Base-by-base conservation (phyloP, 2,888 invertebrate genomes). In the Sesamia inferens region DNA sequence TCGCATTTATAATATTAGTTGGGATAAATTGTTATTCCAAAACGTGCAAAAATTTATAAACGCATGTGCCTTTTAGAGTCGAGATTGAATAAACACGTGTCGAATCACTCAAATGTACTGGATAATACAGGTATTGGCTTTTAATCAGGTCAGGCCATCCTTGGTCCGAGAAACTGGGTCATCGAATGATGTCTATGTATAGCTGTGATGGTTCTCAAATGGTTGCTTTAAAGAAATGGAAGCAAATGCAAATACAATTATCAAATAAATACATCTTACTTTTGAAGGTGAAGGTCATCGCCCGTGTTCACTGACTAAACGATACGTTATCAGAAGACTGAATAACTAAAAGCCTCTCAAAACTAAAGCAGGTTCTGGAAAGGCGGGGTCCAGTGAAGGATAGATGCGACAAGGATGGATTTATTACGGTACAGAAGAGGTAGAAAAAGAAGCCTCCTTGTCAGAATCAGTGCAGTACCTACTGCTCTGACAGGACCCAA, bases 71-170 rank as follows among this genome's bases (percentile, higher is more conserved):
- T 51, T 48, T 57, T 51, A 42, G 22, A 39, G 67, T 69, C 48
- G n/a, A 58, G 22, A 51, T 44, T 19, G 19, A 57, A 58, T 69
- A 44, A 16, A 74, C 74, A 44, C 58, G 22, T 22, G 76, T 48
- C 19, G 3, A n/a, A 0, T 16, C 57, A 58, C 57, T 58, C 42
- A n/a, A 51, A 58, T 11, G 24, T 44, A 19, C 16, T 5, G 24
- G n/a, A 42, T 44, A 16, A 24, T 47, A 14, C 48, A 42, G 48
- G 19, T 77, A 51, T 47, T 65, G 2, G 14, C 8, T 24, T 71
- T 39, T n/a, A 72, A 78, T 78, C 39, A 61, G 54, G 54, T 75
- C 79, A 5, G 13, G 13, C 24, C 16, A 54, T 54, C 51, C 44
- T 59, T 77, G 78, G n/a, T 2, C 13, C 8, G 14, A 5, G 5